These are phyloP conservation scores for Scaptomyza caliginosa DNA, from an alignment of 2,888 invertebrate genomes.

Conservation along the genomic window DNA sequence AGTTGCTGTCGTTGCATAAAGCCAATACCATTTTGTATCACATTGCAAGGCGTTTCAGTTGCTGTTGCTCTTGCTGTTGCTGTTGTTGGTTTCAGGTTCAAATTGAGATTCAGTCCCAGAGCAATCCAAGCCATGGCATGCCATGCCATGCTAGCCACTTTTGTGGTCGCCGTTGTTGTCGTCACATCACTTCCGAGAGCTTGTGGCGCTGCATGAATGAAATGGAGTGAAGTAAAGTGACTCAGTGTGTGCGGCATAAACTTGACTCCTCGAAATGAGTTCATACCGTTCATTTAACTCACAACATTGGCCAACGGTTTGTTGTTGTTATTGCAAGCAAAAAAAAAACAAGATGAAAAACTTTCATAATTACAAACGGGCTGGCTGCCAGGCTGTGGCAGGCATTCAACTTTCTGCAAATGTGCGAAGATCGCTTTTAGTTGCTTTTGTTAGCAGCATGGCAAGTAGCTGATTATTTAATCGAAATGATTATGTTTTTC, in stretches of 20 bases:
- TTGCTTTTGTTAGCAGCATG: constrained; percentile 11
- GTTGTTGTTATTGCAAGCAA: constrained; percentile 10
- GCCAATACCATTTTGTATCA: constrained; percentile 71
- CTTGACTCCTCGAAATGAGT: constrained; percentile 74
- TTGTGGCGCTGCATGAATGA: constrained; percentile 60
- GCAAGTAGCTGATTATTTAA: constrained; percentile 71
- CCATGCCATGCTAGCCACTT: constrained; percentile 48
- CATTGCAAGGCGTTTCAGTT: constrained; percentile 66
- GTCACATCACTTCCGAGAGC: constrained; percentile 67
- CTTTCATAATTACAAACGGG: constrained; percentile 76
- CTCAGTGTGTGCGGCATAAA: constrained; percentile 59
- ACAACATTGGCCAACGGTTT: constrained; percentile 36
- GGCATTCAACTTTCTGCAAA: constrained; percentile 65
- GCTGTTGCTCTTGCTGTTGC: constrained; percentile 32
- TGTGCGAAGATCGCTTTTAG: constrained; percentile 59
- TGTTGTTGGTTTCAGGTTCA: constrained; percentile 65
- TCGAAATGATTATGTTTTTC: constrained; percentile 75
- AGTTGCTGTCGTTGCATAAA: constrained; percentile 55
- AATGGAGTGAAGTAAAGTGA: constrained; percentile 35
- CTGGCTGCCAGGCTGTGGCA: constrained; percentile 28
- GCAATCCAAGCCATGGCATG: constrained; percentile 16
- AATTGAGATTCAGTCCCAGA: constrained; percentile 49
- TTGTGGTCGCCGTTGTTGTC: constrained; percentile 52
- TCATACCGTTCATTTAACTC: constrained; percentile 70
- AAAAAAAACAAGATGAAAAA: constrained; percentile 48